phyloP scores from a whole-genome alignment of 2,888 invertebrate genomes.

The Coleophora deauratella region DNA sequence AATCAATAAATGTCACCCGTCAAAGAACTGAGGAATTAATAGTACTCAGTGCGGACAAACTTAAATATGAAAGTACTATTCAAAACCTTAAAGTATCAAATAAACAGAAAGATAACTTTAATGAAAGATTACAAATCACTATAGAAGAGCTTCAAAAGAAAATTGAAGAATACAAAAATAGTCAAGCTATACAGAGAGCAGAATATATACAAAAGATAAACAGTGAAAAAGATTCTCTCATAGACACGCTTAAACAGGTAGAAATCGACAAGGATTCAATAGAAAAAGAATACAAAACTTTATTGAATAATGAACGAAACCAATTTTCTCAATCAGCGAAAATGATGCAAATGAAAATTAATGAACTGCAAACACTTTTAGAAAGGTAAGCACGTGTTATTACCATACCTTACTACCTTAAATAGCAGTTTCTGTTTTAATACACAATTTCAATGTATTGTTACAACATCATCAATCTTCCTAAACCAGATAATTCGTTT shows the following conservation, averaged over 20 bases:
- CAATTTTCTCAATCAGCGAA: conserved; percentile 50
- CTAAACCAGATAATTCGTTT: too few species aligned
- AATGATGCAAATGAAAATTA: conserved; percentile 41
- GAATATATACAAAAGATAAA: conserved; percentile 35
- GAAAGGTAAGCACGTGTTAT: conserved; percentile 35
- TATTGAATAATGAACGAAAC: conserved; percentile 65
- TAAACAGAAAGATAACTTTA: conserved; percentile 39
- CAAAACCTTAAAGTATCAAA: conserved; percentile 36
- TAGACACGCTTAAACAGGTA: conserved; percentile 46
- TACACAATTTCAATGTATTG: too few species aligned
- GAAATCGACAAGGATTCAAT: conserved; percentile 57
- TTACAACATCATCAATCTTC: too few species aligned
- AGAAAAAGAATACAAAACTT: conserved; percentile 63
- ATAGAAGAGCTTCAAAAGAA: conserved; percentile 35
- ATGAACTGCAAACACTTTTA: conserved; percentile 42
- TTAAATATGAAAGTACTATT: conserved; percentile 38
- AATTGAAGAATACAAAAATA: conserved; percentile 28
- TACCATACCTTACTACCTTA: too few species aligned
- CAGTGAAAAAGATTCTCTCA: conserved; percentile 57
- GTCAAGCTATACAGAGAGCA: conserved; percentile 26
- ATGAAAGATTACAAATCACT: conserved; percentile 29
- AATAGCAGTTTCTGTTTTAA: too few species aligned
- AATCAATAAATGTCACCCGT: conserved; percentile 42
- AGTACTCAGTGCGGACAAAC: conserved; percentile 46
- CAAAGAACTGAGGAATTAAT: conserved; percentile 45